Conservation (phyloP, 2,888 invertebrate genomes). For the Drosophila rellima region DNA sequence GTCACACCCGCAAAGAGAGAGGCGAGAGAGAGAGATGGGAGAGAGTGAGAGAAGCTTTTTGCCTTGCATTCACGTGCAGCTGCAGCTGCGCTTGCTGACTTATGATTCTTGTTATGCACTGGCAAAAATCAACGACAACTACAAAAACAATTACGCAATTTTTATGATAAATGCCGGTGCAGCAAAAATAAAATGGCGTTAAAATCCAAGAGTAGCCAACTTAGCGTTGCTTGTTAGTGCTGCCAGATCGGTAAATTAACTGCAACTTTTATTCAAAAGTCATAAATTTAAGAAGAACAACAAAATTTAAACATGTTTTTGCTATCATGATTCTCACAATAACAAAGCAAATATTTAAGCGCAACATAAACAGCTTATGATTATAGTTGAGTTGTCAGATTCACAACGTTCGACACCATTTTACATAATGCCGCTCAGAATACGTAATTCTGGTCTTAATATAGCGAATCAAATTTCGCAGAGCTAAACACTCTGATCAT, state of each 20-base stretch:
- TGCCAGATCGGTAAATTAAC: constrained; percentile 14
- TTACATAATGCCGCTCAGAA: not conserved
- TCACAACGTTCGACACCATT: not conserved
- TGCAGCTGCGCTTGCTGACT: constrained; percentile 13
- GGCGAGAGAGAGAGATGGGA: not conserved
- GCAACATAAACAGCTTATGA: not conserved
- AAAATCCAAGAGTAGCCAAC: not conserved
- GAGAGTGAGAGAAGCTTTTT: constrained; percentile 4
- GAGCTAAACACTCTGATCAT: not conserved
- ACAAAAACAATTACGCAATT: constrained; percentile 10
- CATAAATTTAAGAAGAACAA: too few relatives aligned
- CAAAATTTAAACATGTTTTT: too few relatives aligned
- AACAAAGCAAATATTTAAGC: too few relatives aligned
- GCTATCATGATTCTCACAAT: too few relatives aligned
- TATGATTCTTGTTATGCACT: constrained; percentile 33
- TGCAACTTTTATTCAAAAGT: too few relatives aligned
- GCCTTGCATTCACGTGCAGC: constrained; percentile 31
- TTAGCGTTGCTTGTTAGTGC: not conserved
- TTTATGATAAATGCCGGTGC: not conserved
- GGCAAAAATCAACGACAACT: not conserved
- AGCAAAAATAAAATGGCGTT: constrained; percentile 5
- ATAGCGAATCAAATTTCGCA: constrained; percentile 10
- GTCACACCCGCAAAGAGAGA: not conserved
- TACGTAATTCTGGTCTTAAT: not conserved
- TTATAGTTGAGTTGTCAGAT: constrained; percentile 4